phyloP scores from a whole-genome alignment of 2,113 vertebrate genomes.

The Leucoraja erinaceus region DNA sequence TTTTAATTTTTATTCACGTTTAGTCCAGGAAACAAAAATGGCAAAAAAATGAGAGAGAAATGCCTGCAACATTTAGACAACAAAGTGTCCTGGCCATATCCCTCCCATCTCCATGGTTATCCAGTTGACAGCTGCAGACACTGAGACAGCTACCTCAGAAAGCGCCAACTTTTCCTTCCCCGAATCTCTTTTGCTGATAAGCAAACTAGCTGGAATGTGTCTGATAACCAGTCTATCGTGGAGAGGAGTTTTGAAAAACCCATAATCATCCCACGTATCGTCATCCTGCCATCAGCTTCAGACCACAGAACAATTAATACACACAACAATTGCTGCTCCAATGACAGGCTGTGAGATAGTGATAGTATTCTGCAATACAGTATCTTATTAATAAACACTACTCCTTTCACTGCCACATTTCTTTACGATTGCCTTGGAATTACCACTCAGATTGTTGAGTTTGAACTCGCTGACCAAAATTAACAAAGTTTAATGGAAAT shows the following conservation, averaged over 20 bases:
- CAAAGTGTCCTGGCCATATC: conserved; percentile 16
- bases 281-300: conserved; percentile 70
- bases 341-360: conserved; percentile 68
- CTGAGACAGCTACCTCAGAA: conserved; percentile 37
- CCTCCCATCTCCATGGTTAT: conserved; percentile 2
- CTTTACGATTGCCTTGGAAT: background rate
- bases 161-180: conserved; percentile 23
- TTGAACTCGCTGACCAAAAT: background rate
- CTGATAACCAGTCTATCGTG: conserved; percentile 79
- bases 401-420: conserved; percentile 23
- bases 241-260: conserved; percentile 69
- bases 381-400: conserved; percentile 39
- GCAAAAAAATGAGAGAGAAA: background rate
- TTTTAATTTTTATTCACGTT: background rate
- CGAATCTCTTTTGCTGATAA: conserved; percentile 68
- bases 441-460: background rate
- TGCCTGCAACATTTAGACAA: background rate
- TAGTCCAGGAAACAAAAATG: background rate
- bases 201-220: conserved; percentile 73
- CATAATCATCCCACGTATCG: conserved; percentile 70
- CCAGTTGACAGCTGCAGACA: conserved; percentile 14
- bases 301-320: conserved; percentile 74
- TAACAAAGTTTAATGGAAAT: background rate
- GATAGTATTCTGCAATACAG: conserved; percentile 51
- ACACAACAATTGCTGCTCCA: conserved; percentile 74